These are phyloP conservation scores for Epirrhoe tristata DNA, from an alignment of 2,888 invertebrate genomes.

Conservation along the genomic window DNA sequence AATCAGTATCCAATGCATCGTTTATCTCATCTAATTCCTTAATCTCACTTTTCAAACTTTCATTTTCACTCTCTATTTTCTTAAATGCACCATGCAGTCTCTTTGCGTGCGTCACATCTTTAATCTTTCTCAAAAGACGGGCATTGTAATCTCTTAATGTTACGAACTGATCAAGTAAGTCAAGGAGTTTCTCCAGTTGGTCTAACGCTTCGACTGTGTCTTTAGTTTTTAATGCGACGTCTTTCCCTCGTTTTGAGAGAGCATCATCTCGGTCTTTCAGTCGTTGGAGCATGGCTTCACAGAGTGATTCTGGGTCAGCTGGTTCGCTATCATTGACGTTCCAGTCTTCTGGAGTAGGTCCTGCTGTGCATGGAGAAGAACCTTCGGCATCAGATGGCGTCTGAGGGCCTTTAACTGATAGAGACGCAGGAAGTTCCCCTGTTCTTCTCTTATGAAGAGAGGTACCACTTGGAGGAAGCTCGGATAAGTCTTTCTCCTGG, in stretches of 20 bases:
- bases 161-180: constrained; percentile 91
- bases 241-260: constrained; percentile 81
- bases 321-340: constrained; percentile 59
- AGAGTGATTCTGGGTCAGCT: constrained; percentile 68
- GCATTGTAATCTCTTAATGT: constrained; percentile 90
- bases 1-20: constrained; percentile 83
- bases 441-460: constrained; percentile 77
- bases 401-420: constrained; percentile 72
- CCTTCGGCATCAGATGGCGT: constrained; percentile 76
- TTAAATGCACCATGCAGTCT: constrained; percentile 87
- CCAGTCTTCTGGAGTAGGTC: constrained; percentile 72
- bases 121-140: constrained; percentile 87
- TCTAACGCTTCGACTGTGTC: constrained; percentile 89
- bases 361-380: constrained; percentile 76
- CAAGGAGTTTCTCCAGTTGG: constrained; percentile 91
- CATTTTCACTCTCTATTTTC: constrained; percentile 76
- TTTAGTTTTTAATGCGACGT: constrained; percentile 84
- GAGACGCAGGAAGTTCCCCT: constrained; percentile 74
- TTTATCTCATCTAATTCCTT: constrained; percentile 73
- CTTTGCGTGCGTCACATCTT: constrained; percentile 90
- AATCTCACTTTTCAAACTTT: constrained; percentile 65
- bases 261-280: constrained; percentile 74
- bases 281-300: constrained; percentile 74
- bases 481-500: constrained; percentile 61
- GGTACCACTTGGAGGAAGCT: constrained; percentile 74